A percentile compares a stretch with the other conserved stretches of the same genome.
phyloP scores from a whole-genome alignment of 2,888 invertebrate genomes.

The Nesidiocoris tenuis region DNA sequence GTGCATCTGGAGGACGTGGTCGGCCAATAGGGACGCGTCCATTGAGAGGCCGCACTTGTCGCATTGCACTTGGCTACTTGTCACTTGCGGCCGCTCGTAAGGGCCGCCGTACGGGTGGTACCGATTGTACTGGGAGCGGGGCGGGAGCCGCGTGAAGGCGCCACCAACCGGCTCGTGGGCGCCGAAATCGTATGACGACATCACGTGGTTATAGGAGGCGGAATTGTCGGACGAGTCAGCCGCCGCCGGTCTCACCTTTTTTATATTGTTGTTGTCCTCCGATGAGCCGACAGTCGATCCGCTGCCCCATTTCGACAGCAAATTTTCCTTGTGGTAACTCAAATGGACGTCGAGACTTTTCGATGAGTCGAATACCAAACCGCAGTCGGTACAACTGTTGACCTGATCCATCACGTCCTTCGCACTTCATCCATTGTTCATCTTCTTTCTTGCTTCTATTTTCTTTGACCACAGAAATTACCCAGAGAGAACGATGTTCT shows the following conservation, averaged over 20 bases:
- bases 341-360: slow-evolving; percentile 77
- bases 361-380: slow-evolving; percentile 70
- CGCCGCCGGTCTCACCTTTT: slow-evolving; percentile 55
- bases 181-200: slow-evolving; percentile 53
- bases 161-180: slow-evolving; percentile 51
- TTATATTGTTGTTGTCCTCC: slow-evolving; percentile 56
- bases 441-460: not conserved
- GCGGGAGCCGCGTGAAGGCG: slow-evolving; percentile 54
- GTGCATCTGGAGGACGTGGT: slow-evolving; percentile 72
- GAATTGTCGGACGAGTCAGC: slow-evolving; percentile 70
- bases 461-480: not conserved
- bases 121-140: slow-evolving; percentile 40
- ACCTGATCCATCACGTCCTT: slow-evolving; percentile 27
- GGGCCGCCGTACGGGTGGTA: slow-evolving; percentile 48
- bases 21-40: slow-evolving; percentile 70
- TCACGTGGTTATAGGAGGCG: not conserved
- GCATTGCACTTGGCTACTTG: slow-evolving; percentile 69
- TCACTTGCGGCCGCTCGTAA: slow-evolving; percentile 53
- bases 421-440: not conserved
- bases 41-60: slow-evolving; percentile 82
- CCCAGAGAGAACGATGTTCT: no score
- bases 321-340: slow-evolving; percentile 75
- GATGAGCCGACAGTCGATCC: slow-evolving; percentile 59
- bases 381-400: slow-evolving; percentile 71
- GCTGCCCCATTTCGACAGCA: slow-evolving; percentile 69